A percentile compares a stretch with the other conserved stretches of the same genome.
Conservation (phyloP, 2,797 vertebrate genomes). For the Ctenosaura bakeri region DNA sequence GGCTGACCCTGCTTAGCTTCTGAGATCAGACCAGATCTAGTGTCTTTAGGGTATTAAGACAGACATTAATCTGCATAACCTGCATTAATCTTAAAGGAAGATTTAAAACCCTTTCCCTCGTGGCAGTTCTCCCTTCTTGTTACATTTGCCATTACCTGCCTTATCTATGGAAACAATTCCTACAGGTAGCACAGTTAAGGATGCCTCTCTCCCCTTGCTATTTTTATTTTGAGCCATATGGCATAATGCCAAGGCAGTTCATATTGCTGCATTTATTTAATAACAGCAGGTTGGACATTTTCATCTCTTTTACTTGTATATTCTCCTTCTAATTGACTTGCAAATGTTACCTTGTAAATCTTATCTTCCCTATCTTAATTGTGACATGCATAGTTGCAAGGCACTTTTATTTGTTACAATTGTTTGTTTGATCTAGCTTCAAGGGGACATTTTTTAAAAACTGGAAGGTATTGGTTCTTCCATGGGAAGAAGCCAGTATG, state of each 20-base stretch:
- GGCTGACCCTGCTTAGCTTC: too few species aligned
- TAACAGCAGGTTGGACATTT: neutral
- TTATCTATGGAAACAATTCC: neutral
- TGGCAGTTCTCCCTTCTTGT: neutral
- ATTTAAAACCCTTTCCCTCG: neutral
- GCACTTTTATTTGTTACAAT: neutral
- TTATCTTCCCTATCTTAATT: slow-evolving; percentile 10
- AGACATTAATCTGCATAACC: too few species aligned
- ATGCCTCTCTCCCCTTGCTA: too few species aligned
- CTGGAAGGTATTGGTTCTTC: neutral
- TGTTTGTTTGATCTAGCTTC: neutral
- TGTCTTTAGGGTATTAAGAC: too few species aligned
- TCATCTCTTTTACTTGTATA: neutral
- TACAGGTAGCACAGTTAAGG: neutral
- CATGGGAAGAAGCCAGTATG: neutral
- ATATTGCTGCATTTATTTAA: neutral
- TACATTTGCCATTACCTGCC: neutral
- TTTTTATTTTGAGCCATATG: neutral
- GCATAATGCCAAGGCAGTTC: neutral
- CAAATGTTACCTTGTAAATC: neutral
- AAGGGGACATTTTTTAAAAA: neutral
- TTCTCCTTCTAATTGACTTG: slow-evolving; percentile 1
- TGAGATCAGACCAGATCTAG: too few species aligned
- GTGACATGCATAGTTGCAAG: neutral
- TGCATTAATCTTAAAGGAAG: neutral